Evolutionary conservation across 2,797 vertebrate species (phyloP), one percentile per base, ranked within the genome.

Genomic region (Alfaro cultratus): DNA sequence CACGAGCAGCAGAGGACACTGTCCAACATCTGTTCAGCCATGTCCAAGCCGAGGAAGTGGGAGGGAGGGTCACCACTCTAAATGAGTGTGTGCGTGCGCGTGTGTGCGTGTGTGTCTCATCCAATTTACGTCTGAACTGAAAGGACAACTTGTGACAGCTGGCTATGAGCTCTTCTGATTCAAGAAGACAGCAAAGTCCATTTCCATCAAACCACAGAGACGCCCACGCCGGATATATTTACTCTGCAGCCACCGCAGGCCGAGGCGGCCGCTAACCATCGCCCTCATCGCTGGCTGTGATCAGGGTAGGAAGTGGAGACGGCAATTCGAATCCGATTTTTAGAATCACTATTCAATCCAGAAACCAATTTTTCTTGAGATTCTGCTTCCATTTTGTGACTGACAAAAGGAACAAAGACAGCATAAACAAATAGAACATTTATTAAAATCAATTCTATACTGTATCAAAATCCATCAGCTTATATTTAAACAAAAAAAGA

Each of bases 111-210:
- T 41, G 64, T 84, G 90, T 88, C 84, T 51, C 43, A 78, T 13
- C 4, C 36, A 81, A 91, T 94, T 81, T 80, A 31, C 75, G 80
- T 89, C 85, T 77, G 51, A 72, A 76, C 72, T 78, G 70, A 77
- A 60, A 86, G 62, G 76, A 89, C 80, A 81, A 78, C 81, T 87
- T 86, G 57, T 88, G 93, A 92, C 90, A 93, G 87, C 86, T 77
- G 87, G 87, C 89, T 76, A 84, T 85, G 81, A 86, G 75, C 87
- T 81, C 82, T 60, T 83, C 55, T 95, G 91, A 96, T 93, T 86
- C 41, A 86, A 93, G 73, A 84, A 80, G 94, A 95, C 94, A 94
- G 91, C 86, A 81, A 76, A 45, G 80, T 89, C 91, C 86, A 87
- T 93, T 92, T 93, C 83, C 74, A 79, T 87, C 83, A 82, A 62